Evolutionary conservation across 2,888 invertebrate species (phyloP).

Genomic region (Plagodis dolabraria): DNA sequence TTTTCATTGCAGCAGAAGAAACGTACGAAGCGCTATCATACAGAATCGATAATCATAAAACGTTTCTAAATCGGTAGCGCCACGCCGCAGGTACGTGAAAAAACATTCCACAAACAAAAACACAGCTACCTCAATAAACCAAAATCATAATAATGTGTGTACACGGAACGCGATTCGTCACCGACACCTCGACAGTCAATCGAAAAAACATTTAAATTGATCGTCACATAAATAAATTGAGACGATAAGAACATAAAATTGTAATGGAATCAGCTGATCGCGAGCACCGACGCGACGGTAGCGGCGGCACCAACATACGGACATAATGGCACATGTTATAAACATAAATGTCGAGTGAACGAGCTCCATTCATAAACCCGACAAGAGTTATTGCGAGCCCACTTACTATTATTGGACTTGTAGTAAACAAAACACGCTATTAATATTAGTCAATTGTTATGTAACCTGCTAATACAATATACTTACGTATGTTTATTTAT

Average conservation of each 20-base stretch:
- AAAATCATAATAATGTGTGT: too few relatives aligned
- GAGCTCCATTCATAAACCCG: slow-evolving; percentile 67
- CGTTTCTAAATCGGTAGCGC: too few relatives aligned
- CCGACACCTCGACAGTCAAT: background rate
- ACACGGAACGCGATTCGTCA: background rate
- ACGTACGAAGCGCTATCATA: too few relatives aligned
- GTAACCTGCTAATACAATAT: slow-evolving; percentile 32
- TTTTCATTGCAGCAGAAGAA: too few relatives aligned
- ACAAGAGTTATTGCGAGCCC: slow-evolving; percentile 62
- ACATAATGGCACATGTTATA: slow-evolving; percentile 48
- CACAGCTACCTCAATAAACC: too few relatives aligned
- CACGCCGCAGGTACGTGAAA: too few relatives aligned
- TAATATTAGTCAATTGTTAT: slow-evolving; percentile 44
- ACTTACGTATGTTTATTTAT: slow-evolving; percentile 39
- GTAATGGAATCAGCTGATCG: slow-evolving; percentile 35
- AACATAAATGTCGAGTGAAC: slow-evolving; percentile 57
- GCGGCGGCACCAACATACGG: slow-evolving; percentile 1
- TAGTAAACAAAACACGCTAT: slow-evolving; percentile 60
- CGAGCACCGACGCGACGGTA: slow-evolving; percentile 11
- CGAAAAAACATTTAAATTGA: slow-evolving; percentile 3
- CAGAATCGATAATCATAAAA: too few relatives aligned
- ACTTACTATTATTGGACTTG: slow-evolving; percentile 55
- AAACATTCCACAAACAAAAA: too few relatives aligned
- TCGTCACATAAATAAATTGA: slow-evolving; percentile 11
- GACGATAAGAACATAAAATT: slow-evolving; percentile 31